phyloP scores from a whole-genome alignment of 2,888 invertebrate genomes.

The Xestia rhomboidea region DNA sequence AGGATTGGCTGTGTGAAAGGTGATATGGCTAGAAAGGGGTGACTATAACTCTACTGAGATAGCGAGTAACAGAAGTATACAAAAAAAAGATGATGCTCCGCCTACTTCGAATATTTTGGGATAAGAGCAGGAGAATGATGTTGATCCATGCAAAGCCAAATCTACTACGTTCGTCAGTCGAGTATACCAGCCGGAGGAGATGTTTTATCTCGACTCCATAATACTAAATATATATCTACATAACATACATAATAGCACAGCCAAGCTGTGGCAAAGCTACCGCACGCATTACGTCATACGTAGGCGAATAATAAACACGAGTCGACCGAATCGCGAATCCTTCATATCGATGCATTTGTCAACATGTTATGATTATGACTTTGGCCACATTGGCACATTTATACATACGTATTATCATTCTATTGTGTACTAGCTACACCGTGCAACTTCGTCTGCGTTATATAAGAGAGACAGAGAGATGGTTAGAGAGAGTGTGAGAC shows the following conservation, averaged over 20 bases:
- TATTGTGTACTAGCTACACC: no score
- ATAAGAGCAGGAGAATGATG: neutral
- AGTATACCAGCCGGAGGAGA: conserved; percentile 22
- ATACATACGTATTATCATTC: neutral
- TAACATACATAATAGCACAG: neutral
- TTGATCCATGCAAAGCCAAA: neutral
- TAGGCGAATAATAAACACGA: conserved; percentile 7
- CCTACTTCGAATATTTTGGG: neutral
- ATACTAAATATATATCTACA: neutral
- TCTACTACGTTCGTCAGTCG: neutral
- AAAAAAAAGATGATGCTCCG: neutral
- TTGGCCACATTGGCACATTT: neutral
- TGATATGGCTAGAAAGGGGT: no score
- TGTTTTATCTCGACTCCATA: conserved; percentile 20
- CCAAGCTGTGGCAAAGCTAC: neutral
- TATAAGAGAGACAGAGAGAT: no score
- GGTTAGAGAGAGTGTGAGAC: no score
- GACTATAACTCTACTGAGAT: neutral
- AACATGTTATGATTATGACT: conserved; percentile 2
- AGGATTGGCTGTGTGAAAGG: no score
- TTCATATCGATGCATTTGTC: conserved; percentile 6
- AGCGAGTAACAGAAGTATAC: neutral
- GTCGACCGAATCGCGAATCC: conserved; percentile 7
- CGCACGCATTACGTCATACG: conserved; percentile 34
- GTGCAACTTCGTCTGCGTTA: no score